These are phyloP conservation scores for Acanthaster planci DNA, from an alignment of 35 echinoderm and acorn worm genomes.

Conservation along the genomic window DNA sequence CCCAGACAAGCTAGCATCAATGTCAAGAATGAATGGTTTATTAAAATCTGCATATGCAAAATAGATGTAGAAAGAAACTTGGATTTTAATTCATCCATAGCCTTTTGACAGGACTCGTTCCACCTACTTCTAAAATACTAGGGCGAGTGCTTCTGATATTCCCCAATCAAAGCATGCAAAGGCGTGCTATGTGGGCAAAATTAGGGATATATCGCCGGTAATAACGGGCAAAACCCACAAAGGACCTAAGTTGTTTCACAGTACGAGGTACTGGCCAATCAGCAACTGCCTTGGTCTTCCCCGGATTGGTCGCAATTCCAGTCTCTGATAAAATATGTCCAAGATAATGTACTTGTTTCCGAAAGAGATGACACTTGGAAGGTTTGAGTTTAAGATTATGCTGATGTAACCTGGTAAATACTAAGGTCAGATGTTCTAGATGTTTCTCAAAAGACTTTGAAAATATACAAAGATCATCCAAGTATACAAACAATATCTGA, in stretches of 20 bases:
- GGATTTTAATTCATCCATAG: slow-evolving; percentile 35
- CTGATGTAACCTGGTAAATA: slow-evolving; percentile 36
- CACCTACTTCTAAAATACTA: no score
- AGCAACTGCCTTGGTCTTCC: no score
- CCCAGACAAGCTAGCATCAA: slow-evolving; percentile 49
- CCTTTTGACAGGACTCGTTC: background rate
- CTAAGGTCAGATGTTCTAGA: background rate
- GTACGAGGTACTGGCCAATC: no score
- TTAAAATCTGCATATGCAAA: slow-evolving; percentile 57
- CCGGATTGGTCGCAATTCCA: no score
- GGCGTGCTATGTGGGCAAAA: slow-evolving; percentile 69
- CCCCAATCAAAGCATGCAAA: slow-evolving; percentile 49
- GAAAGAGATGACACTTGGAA: slow-evolving; percentile 45
- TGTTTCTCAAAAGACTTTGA: slow-evolving; percentile 22
- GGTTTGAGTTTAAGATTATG: slow-evolving; percentile 42
- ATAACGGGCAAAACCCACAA: slow-evolving; percentile 61
- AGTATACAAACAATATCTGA: slow-evolving; percentile 49
- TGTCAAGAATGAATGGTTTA: slow-evolving; percentile 50
- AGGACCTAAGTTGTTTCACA: no score
- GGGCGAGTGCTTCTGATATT: no score
- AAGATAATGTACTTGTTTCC: slow-evolving; percentile 34
- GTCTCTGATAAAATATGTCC: slow-evolving; percentile 60
- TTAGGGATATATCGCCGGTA: slow-evolving; percentile 61
- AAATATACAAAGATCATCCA: slow-evolving; percentile 59
- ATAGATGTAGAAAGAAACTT: slow-evolving; percentile 38